A percentile compares a stretch with the other conserved stretches of the same genome.
phyloP scores from a whole-genome alignment of 2,113 vertebrate genomes.

The Silurus meridionalis region DNA sequence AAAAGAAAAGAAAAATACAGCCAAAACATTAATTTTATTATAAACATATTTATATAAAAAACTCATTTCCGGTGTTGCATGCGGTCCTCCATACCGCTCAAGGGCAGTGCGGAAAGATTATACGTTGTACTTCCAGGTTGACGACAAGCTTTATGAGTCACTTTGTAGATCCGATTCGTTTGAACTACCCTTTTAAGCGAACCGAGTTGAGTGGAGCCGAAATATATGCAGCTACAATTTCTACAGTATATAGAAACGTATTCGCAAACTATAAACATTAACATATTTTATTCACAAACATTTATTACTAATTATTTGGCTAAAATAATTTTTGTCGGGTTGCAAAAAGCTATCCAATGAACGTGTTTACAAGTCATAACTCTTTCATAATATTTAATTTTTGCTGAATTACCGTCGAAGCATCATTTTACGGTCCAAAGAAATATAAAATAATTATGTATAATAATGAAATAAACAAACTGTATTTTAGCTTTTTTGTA shows the following conservation, averaged over 20 bases:
- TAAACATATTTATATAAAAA: background rate
- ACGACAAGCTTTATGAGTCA: background rate
- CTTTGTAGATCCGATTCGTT: background rate
- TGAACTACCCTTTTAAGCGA: background rate
- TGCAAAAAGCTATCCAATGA: background rate
- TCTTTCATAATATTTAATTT: background rate
- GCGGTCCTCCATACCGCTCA: background rate
- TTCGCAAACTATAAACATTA: no score
- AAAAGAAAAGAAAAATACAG: background rate
- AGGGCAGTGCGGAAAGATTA: background rate
- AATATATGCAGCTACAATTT: background rate
- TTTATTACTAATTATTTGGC: background rate
- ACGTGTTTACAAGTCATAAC: background rate
- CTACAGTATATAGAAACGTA: background rate
- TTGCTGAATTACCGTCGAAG: background rate
- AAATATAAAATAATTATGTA: background rate
- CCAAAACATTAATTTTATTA: background rate
- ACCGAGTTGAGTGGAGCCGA: background rate
- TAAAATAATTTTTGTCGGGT: background rate
- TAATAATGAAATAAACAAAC: background rate
- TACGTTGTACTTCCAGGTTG: slow-evolving; percentile 21
- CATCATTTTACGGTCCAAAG: background rate
- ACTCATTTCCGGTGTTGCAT: background rate
- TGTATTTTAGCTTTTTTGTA: background rate
- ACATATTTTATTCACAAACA: background rate